Base-by-base conservation (phyloP, 2,888 invertebrate genomes). In the Tyria jacobaeae region DNA sequence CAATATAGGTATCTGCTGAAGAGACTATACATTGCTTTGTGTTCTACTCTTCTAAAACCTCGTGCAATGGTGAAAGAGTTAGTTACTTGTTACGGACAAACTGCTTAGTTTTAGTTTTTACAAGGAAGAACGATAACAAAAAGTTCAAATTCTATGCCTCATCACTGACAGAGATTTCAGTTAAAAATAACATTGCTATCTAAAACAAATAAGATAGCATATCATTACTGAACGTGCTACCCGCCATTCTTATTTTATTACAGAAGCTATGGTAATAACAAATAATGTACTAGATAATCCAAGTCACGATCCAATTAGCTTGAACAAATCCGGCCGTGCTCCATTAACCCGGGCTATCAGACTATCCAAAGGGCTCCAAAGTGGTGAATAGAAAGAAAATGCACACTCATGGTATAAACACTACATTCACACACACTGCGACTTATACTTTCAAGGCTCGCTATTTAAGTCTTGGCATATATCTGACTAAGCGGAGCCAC, bases 251-350 rank as follows among this genome's bases (percentile, higher is more conserved):
- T 25, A 25, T 53, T 55, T 44, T 21, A 44, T 44, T 44, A 47
- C 24, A 24, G 14, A 24, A 50, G n/a, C 21, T 50, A 14, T 27
- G 25, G 31, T 24, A 7, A 50, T 44, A 34, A 41, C 41, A 21
- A 37, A 47, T 27, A 35, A 41, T 37, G 14, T 35, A 49, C 57
- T 51, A 41, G 27, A 47, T 47, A 53, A 68, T 65, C 61, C 48
- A 62, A 60, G 68, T 73, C 66, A 60, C 60, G 39, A 34, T 64
- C 62, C 62, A 69, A 71, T 74, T 69, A 73, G 49, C 62, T 62
- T 21, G 60, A 41, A 41, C 56, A 44, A 61, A 52, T 60, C 25
- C 39, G 24, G 44, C 50, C 60, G 37, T 48, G 54, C 69, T 69
- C 64, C 64, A 71, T 66, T 73, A 73, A 66, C 57, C 55, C 17